These are phyloP conservation scores for Acholoe squamosa DNA, from an alignment of 2,888 invertebrate species.

Conservation along the genomic window DNA sequence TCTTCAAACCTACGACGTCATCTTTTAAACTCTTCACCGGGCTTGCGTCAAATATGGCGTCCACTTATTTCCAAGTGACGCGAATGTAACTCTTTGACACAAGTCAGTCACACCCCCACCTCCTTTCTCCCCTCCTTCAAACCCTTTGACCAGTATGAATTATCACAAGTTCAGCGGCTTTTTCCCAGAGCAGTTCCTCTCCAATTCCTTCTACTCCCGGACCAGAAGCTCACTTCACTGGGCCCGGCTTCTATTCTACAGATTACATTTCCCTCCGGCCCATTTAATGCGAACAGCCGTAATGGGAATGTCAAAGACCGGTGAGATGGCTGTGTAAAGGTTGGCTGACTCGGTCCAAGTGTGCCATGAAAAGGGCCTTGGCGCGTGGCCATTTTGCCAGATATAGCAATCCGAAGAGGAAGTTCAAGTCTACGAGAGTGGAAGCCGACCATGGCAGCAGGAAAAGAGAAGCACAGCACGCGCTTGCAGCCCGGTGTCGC, in stretches of 20 bases:
- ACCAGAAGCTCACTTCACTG: constrained; percentile 13
- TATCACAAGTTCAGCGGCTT: not conserved
- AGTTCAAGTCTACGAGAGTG: not conserved
- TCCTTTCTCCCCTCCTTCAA: not conserved
- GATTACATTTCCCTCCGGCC: constrained; percentile 17
- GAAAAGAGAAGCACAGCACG: constrained; percentile 22
- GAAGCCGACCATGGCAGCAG: not conserved
- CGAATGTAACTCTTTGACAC: not conserved
- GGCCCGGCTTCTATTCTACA: not conserved
- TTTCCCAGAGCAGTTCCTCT: not conserved
- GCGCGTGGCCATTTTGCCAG: constrained; percentile 6
- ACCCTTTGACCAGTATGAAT: constrained; percentile 7
- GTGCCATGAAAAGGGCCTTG: not conserved
- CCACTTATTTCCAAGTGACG: not conserved
- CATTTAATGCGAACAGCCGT: constrained; percentile 25
- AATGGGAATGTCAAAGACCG: constrained; percentile 18
- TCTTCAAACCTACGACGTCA: not conserved
- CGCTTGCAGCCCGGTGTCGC: not conserved
- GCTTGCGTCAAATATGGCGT: constrained; percentile 6
- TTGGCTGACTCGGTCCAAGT: constrained; percentile 13
- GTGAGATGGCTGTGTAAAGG: not conserved
- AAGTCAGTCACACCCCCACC: not conserved
- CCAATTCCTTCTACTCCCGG: not conserved
- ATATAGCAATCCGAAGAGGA: not conserved
- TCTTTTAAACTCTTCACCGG: not conserved